Conservation (phyloP, 2,797 vertebrate genomes). For the Cyclopterus lumpus region DNA sequence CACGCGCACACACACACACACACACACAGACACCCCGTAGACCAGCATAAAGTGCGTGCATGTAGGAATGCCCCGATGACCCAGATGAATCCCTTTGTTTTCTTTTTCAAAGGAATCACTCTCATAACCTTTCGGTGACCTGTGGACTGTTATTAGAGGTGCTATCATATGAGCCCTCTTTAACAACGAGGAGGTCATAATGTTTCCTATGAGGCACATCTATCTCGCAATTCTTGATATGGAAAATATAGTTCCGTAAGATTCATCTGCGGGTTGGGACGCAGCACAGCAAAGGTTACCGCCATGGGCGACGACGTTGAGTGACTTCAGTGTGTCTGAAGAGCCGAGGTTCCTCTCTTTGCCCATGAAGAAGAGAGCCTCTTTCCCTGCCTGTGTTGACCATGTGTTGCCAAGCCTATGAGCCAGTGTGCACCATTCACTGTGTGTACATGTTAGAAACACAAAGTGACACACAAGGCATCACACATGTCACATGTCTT, state of each 20-base stretch:
- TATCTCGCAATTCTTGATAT: too few species aligned
- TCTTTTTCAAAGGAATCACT: not conserved
- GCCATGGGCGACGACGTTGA: too few species aligned
- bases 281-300: not conserved
- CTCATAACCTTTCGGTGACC: not conserved
- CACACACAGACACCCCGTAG: not conserved
- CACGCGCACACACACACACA: constrained; percentile 15
- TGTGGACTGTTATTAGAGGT: not conserved
- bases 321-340: too few species aligned
- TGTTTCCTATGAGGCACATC: not conserved
- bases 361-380: too few species aligned
- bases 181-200: not conserved
- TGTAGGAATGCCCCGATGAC: constrained; percentile 15
- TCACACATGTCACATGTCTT: too few species aligned
- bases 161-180: not conserved
- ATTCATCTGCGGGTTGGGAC: not conserved
- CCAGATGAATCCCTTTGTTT: constrained; percentile 26
- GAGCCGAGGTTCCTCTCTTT: too few species aligned
- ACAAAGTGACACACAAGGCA: too few species aligned
- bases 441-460: too few species aligned
- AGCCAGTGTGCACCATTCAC: too few species aligned
- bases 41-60: constrained; percentile 10
- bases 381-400: too few species aligned
- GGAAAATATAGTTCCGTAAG: not conserved
- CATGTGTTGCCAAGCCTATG: too few species aligned